Base-by-base conservation (phyloP, 30 jellyfish, hydroid and myxozoan species). In the Haliclystus octoradiatus region DNA sequence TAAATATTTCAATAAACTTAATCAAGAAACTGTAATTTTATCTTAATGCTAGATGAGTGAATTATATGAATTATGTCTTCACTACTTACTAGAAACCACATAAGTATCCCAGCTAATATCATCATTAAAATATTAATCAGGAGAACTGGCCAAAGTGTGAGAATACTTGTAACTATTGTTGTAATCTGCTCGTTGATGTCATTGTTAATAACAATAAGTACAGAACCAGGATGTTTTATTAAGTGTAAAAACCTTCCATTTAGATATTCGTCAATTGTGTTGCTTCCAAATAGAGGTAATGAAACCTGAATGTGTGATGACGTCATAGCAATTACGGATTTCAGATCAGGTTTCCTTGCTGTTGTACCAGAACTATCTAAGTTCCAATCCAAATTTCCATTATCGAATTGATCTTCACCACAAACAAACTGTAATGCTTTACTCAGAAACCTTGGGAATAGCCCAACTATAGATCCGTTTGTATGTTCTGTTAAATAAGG, bases 11-110 rank as follows among this genome's bases (percentile, higher is more conserved):
- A n/a, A n/a, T n/a, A n/a, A n/a, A n/a, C n/a, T n/a, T n/a, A n/a
- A n/a, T n/a, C n/a, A n/a, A n/a, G n/a, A n/a, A n/a, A n/a, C n/a
- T n/a, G n/a, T n/a, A n/a, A n/a, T n/a, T n/a, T n/a, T n/a, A n/a
- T n/a, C n/a, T n/a, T n/a, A n/a, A n/a, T n/a, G n/a, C n/a, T n/a
- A n/a, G n/a, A n/a, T n/a, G n/a, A n/a, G n/a, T n/a, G n/a, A n/a
- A n/a, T n/a, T n/a, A n/a, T n/a, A n/a, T n/a, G n/a, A n/a, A n/a
- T n/a, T n/a, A n/a, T n/a, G n/a, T n/a, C n/a, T n/a, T n/a, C n/a
- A n/a, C n/a, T n/a, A 65, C 93, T 71, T 34, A 80, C 93, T 75
- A 80, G 60, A 14, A 72, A 68, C 93, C 93, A 80, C 24, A 80
- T 64, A 7, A 65, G 34, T 46, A 69, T 67, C 9, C 93, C 93